Conservation (phyloP, 2,797 vertebrate genomes). For the Fistularia commersonii region DNA sequence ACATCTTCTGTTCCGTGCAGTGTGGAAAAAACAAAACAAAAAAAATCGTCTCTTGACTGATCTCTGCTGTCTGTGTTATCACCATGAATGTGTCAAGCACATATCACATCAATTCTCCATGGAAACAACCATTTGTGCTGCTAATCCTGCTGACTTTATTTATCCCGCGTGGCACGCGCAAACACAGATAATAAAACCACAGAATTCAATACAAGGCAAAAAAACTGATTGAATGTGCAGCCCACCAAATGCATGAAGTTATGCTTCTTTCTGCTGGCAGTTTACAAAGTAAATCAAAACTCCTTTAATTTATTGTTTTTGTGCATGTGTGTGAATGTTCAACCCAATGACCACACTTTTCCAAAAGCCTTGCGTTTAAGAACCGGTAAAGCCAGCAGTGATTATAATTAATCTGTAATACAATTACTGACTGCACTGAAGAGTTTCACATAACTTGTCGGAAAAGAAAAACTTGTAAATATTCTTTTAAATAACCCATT, state of each 20-base stretch:
- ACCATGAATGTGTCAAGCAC: constrained; percentile 10
- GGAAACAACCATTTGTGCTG: constrained; percentile 16
- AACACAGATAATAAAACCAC: constrained; percentile 9
- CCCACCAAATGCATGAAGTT: not conserved
- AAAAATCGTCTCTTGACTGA: constrained; percentile 14
- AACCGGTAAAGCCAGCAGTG: too few species aligned
- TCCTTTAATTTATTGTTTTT: too few species aligned
- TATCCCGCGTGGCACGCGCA: constrained; percentile 1
- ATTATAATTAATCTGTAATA: too few species aligned
- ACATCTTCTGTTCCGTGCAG: not conserved
- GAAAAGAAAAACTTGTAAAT: too few species aligned
- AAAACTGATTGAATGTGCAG: not conserved
- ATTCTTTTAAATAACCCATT: too few species aligned
- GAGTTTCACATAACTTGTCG: too few species aligned
- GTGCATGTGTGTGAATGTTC: too few species aligned
- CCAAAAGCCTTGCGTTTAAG: too few species aligned
- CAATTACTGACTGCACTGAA: too few species aligned
- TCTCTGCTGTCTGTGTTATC: constrained; percentile 19
- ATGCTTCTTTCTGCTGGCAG: not conserved
- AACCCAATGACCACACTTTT: too few species aligned
- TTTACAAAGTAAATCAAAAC: constrained; percentile 2
- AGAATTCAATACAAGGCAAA: not conserved
- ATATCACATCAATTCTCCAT: constrained; percentile 22
- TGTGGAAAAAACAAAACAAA: constrained; percentile 7
- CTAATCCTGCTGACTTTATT: too few species aligned